Conservation (phyloP, 2,888 invertebrate species). For the Spodoptera exigua region DNA sequence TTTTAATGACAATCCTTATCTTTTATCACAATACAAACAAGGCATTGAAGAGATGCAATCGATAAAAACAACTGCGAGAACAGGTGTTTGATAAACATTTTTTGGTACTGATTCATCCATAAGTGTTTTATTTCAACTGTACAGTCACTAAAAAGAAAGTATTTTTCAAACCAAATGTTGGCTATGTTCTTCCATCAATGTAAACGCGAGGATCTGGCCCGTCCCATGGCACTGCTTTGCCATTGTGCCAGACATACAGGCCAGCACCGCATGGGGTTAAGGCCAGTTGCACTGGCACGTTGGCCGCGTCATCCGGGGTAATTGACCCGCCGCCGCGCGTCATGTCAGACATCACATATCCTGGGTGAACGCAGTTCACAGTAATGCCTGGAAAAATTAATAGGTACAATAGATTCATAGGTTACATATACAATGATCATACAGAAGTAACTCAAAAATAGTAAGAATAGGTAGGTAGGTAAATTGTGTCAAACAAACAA, state of each 20-base stretch:
- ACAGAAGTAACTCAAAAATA: no score
- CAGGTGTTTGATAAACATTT: constrained; percentile 7
- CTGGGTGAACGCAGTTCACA: constrained; percentile 83
- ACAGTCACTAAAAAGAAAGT: no score
- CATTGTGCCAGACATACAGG: constrained; percentile 77
- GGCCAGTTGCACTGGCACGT: constrained; percentile 62
- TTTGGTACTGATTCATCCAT: background rate
- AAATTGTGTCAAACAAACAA: no score
- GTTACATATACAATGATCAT: no score
- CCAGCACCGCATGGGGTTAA: constrained; percentile 66
- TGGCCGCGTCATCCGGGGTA: constrained; percentile 71
- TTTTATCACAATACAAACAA: constrained; percentile 50
- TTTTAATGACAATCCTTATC: constrained; percentile 76
- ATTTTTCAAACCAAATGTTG: no score
- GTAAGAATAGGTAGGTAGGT: no score
- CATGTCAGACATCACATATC: constrained; percentile 84
- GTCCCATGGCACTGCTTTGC: constrained; percentile 75
- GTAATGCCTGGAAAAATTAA: constrained; percentile 70
- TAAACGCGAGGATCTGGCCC: constrained; percentile 79
- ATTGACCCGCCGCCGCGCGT: constrained; percentile 76
- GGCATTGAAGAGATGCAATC: constrained; percentile 7
- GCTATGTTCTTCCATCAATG: constrained; percentile 70
- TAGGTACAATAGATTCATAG: background rate
- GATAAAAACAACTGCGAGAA: background rate
- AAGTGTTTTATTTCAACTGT: constrained; percentile 4